Conservation (phyloP, 2,888 invertebrate species). For the Phytoseiulus persimilis region DNA sequence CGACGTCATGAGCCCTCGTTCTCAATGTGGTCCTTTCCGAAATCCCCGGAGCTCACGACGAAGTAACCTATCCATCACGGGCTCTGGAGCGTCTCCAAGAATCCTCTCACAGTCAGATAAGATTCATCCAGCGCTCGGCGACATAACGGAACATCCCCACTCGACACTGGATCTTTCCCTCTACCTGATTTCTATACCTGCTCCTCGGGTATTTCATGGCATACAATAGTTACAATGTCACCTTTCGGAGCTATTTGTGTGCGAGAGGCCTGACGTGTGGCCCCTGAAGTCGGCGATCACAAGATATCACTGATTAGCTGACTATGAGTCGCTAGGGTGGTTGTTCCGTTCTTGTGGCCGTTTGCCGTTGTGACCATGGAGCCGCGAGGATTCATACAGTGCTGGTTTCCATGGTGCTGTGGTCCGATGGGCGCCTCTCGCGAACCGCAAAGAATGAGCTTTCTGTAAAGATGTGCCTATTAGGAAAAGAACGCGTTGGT, state of each 20-base stretch:
- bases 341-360: slow-evolving; percentile 30
- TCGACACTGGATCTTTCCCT: not conserved
- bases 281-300: slow-evolving; percentile 11
- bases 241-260: slow-evolving; percentile 30
- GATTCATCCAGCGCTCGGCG: not conserved
- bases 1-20: too few species aligned
- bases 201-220: not conserved
- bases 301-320: slow-evolving; percentile 34
- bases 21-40: too few species aligned
- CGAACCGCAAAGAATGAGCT: slow-evolving; percentile 36
- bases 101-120: not conserved
- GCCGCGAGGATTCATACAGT: slow-evolving; percentile 38
- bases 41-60: too few species aligned
- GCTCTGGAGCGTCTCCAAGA: too few species aligned
- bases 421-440: slow-evolving; percentile 32
- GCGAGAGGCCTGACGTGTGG: slow-evolving; percentile 6
- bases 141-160: not conserved
- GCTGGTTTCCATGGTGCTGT: slow-evolving; percentile 35
- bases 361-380: slow-evolving; percentile 24
- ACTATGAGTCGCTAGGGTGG: slow-evolving; percentile 13
- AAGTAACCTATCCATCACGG: too few species aligned
- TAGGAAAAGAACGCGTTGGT: slow-evolving; percentile 27
- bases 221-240: slow-evolving; percentile 18
- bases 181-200: not conserved
- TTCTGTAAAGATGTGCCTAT: slow-evolving; percentile 38